These are phyloP conservation scores for Drosophila persimilis DNA, from an alignment of 1,140 invertebrate species.

Conservation along the genomic window DNA sequence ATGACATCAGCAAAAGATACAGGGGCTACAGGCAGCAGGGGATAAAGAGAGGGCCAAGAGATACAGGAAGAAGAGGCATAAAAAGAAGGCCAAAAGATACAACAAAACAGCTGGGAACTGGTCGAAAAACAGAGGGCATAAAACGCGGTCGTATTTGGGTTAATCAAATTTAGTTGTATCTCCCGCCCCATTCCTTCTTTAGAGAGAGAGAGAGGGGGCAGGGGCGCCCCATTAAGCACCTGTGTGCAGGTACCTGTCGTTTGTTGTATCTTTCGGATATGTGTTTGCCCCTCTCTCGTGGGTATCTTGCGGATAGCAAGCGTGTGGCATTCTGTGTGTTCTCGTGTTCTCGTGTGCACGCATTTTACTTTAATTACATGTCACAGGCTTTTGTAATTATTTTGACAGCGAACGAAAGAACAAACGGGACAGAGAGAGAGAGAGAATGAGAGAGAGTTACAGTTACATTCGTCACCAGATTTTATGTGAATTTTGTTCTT, in stretches of 20 bases:
- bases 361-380: slow-evolving; percentile 79
- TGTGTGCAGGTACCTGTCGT: slow-evolving; percentile 21
- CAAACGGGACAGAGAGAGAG: not conserved
- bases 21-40: not conserved
- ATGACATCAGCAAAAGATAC: slow-evolving; percentile 37
- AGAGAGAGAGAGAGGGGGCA: not conserved
- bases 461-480: slow-evolving; percentile 55
- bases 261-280: slow-evolving; percentile 1
- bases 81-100: slow-evolving; percentile 22
- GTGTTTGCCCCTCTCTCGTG: slow-evolving; percentile 1
- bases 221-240: slow-evolving; percentile 48
- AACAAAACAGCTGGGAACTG: slow-evolving; percentile 22
- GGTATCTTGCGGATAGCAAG: slow-evolving; percentile 53
- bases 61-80: no score
- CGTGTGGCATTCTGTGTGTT: slow-evolving; percentile 12
- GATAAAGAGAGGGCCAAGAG: not conserved
- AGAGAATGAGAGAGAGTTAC: slow-evolving; percentile 25
- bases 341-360: slow-evolving; percentile 20
- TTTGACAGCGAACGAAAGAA: slow-evolving; percentile 54
- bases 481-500: slow-evolving; percentile 21
- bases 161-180: slow-evolving; percentile 71
- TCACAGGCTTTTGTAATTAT: slow-evolving; percentile 75
- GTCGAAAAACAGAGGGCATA: slow-evolving; percentile 8
- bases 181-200: slow-evolving; percentile 19
- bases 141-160: slow-evolving; percentile 52